phyloP scores from a whole-genome alignment of 2,888 invertebrate genomes.

The Lissocephala sabroskyi region DNA sequence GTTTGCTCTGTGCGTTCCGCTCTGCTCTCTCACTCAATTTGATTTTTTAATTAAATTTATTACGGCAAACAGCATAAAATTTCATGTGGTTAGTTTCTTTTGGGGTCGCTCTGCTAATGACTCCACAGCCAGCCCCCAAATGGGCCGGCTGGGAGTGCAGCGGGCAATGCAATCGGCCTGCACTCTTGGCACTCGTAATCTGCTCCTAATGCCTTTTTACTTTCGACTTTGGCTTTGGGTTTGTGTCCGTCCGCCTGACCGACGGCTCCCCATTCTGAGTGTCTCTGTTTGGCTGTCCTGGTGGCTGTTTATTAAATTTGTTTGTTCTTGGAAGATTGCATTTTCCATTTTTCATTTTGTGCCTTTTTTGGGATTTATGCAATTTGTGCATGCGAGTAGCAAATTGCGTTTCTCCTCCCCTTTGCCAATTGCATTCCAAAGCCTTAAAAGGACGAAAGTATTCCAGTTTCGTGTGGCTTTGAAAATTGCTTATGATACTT shows the following conservation, averaged over 20 bases:
- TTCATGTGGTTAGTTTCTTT: conserved; percentile 50
- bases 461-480: too few relatives aligned
- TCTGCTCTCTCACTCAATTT: conserved; percentile 36
- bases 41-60: conserved; percentile 59
- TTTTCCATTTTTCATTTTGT: conserved; percentile 38
- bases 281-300: conserved; percentile 1
- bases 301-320: conserved; percentile 40
- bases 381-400: conserved; percentile 20
- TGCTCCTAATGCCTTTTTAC: conserved; percentile 45
- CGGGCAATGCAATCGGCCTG: too few relatives aligned
- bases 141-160: not conserved
- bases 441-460: too few relatives aligned
- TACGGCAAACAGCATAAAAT: conserved; percentile 52
- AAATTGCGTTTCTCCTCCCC: too few relatives aligned
- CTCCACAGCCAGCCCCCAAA: conserved; percentile 10
- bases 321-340: conserved; percentile 30
- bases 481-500: too few relatives aligned
- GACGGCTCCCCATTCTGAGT: not conserved
- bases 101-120: conserved; percentile 55
- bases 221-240: conserved; percentile 6
- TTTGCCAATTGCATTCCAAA: too few relatives aligned
- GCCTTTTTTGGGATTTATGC: conserved; percentile 15
- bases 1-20: conserved; percentile 3
- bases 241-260: too few relatives aligned
- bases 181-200: conserved; percentile 33